A percentile compares a stretch with the other conserved stretches of the same genome.
phyloP scores from a whole-genome alignment of 37 sponge, comb jelly and placozoan species.

The Halisarca cf. caerulea region DNA sequence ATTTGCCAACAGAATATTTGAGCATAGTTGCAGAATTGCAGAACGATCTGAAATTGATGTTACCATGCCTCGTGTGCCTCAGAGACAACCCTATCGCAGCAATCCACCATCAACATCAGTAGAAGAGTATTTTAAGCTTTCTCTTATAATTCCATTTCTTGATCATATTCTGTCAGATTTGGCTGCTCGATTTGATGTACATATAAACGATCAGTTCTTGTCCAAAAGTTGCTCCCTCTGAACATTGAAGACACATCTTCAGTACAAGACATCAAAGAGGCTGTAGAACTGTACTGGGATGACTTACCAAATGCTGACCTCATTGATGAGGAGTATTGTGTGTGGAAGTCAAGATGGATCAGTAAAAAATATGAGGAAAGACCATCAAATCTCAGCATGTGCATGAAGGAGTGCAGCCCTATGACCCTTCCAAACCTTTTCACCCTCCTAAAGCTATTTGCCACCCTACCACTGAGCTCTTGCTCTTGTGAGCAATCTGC shows the following conservation, averaged over 20 bases:
- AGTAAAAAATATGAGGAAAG: conserved; percentile 8
- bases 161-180: conserved; percentile 54
- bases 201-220: conserved; percentile 29
- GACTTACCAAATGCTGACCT: conserved; percentile 50
- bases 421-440: conserved; percentile 58
- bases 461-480: conserved; percentile 44
- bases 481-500: conserved; percentile 21
- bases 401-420: conserved; percentile 37
- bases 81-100: conserved; percentile 45
- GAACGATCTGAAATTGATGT: conserved; percentile 33
- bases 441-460: conserved; percentile 50
- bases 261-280: conserved; percentile 26
- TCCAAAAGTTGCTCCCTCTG: conserved; percentile 40
- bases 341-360: conserved; percentile 41
- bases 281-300: conserved; percentile 28
- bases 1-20: conserved; percentile 40
- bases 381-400: conserved; percentile 35
- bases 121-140: conserved; percentile 30
- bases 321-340: conserved; percentile 29
- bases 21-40: conserved; percentile 53
- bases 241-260: conserved; percentile 34
- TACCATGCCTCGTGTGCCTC: conserved; percentile 32
- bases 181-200: conserved; percentile 38
- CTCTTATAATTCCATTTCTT: conserved; percentile 61
- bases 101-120: conserved; percentile 41